Evolutionary conservation across 2,888 invertebrate species (phyloP).

Genomic region (Labia minor): DNA sequence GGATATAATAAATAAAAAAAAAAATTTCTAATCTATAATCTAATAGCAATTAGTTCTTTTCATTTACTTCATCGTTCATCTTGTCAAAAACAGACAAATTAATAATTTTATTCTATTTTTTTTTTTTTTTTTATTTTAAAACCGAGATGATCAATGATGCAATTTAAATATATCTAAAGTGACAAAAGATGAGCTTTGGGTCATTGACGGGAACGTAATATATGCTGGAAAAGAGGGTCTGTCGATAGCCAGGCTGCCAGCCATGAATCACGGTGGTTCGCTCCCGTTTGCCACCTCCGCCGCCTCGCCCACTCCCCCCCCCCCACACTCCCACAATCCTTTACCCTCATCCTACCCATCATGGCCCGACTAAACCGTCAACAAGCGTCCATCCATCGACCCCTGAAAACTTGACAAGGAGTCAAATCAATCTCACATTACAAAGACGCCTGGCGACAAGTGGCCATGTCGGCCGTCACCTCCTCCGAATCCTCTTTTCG

Average conservation of each 20-base stretch:
- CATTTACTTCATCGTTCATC: not conserved
- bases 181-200: not conserved
- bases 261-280: not conserved
- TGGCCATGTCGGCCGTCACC: not conserved
- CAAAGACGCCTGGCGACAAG: not conserved
- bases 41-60: not conserved
- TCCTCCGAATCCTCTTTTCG: no score
- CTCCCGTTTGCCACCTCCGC: no score
- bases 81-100: constrained; percentile 1
- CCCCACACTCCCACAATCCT: not conserved
- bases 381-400: no score
- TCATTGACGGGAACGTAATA: not conserved
- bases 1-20: no score
- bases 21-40: no score
- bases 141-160: constrained; percentile 3
- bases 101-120: not conserved
- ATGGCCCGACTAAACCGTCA: no score
- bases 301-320: not conserved
- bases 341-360: no score
- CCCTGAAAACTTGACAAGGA: no score
- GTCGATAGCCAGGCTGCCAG: not conserved
- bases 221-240: not conserved
- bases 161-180: constrained; percentile 7
- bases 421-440: not conserved
- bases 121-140: not conserved